Base-by-base conservation (phyloP, 2,888 invertebrate species). In the Helicoverpa assulta region DNA sequence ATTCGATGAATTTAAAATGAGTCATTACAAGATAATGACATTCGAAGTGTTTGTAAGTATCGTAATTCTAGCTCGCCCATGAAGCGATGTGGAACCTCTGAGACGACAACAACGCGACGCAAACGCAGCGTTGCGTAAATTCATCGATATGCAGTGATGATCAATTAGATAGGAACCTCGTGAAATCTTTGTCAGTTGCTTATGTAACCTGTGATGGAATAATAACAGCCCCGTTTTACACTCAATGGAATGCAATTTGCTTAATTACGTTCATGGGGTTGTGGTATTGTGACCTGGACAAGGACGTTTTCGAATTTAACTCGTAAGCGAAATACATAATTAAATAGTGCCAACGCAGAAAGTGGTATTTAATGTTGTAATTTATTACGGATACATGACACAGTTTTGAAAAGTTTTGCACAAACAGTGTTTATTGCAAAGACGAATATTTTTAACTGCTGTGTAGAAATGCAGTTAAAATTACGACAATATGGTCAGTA, bases 121-220 rank as follows among this genome's bases (percentile, higher is more conserved):
- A 73, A 74, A 77, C 83, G 82, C 81, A 81, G 61, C 74, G 82
- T 91, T 92, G 87, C 91, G 89, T 87, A 92, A 92, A 88, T 84
- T 86, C 88, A 91, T 91, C 90, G 91, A 91, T 89, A 91, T 91
- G 90, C 91, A 86, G 89, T 86, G 87, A 89, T 88, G 88, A 90
- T 87, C 90, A 89, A 89, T 83, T 89, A 88, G 88, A 87, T 86
- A 85, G 81, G 81, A 81, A 85, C 86, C 80, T 86, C 83, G 85
- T 83, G 85, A 86, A 87, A 85, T 85, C 85, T 86, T 85, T 84
- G 82, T 84, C 82, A 78, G 70, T 75, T 63, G 50, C 64, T 92
- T 91, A 90, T 87, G 85, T 89, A 92, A 91, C 69, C 63, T 82
- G 81, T 86, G 86, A 87, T 89, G 85, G 81, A 81, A 84, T 74